These are phyloP conservation scores for Heterodera carotae DNA, from an alignment of 1,140 invertebrate species.

Conservation along the genomic window DNA sequence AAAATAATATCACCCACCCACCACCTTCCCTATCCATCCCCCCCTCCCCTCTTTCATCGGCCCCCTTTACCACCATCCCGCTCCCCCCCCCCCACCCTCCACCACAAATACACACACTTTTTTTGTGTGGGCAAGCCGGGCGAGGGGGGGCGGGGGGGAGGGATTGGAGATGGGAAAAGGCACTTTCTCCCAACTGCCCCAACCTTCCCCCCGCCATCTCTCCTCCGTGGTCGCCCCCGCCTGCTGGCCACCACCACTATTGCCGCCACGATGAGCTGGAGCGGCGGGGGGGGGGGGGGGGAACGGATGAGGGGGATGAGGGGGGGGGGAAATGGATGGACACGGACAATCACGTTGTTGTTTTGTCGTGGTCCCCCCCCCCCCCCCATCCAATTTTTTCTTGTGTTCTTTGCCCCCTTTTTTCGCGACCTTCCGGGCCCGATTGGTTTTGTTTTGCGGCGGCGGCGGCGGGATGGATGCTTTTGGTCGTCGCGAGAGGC, in stretches of 20 bases:
- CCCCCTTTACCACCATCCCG: neutral
- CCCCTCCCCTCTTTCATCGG: neutral
- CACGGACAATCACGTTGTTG: neutral
- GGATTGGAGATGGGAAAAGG: conserved; percentile 14
- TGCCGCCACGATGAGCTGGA: neutral
- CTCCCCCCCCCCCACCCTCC: neutral
- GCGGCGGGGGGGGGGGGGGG: no score
- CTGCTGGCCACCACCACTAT: neutral
- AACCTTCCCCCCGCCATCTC: neutral
- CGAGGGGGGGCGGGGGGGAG: conserved; percentile 6
- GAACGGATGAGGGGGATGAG: neutral
- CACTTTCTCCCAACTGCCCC: conserved; percentile 11
- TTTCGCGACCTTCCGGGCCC: neutral
- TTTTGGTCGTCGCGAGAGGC: no score
- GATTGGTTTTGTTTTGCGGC: neutral
- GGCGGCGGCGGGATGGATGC: no score
- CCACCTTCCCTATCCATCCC: neutral
- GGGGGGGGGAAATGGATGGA: neutral
- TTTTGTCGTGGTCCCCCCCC: neutral
- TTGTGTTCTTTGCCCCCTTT: neutral
- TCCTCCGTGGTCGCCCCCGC: conserved; percentile 1
- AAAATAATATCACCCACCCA: conserved; percentile 7
- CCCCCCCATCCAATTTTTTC: neutral
- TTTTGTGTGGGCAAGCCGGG: conserved; percentile 10
- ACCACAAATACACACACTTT: neutral